phyloP scores from a whole-genome alignment of 1,140 invertebrate genomes.

The Chlorops oryzae region DNA sequence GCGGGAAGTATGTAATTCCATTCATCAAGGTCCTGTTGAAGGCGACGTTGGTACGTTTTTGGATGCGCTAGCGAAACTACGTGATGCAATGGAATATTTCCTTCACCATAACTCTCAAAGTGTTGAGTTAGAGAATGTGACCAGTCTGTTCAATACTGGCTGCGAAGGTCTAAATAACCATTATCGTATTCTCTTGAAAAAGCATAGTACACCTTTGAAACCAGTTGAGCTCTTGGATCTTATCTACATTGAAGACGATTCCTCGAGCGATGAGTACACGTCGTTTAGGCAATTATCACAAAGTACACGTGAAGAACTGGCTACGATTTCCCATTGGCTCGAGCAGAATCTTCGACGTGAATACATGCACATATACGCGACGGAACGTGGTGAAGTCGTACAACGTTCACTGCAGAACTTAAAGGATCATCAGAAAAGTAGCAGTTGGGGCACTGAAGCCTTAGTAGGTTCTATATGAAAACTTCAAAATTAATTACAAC shows the following conservation, averaged over 20 bases:
- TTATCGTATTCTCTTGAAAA: constrained; percentile 77
- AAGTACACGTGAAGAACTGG: constrained; percentile 57
- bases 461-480: constrained; percentile 38
- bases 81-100: constrained; percentile 86
- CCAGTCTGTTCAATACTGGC: constrained; percentile 54
- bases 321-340: constrained; percentile 78
- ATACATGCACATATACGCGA: constrained; percentile 74
- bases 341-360: constrained; percentile 71
- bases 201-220: constrained; percentile 80
- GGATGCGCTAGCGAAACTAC: constrained; percentile 75
- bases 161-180: constrained; percentile 67
- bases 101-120: constrained; percentile 88
- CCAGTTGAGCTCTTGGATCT: constrained; percentile 80
- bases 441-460: constrained; percentile 60
- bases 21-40: constrained; percentile 45
- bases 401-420: constrained; percentile 68
- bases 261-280: constrained; percentile 49
- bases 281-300: constrained; percentile 44
- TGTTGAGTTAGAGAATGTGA: constrained; percentile 88
- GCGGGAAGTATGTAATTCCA: constrained; percentile 43
- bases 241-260: constrained; percentile 78
- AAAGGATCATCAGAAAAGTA: constrained; percentile 74
- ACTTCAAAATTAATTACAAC: no score
- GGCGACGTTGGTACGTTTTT: constrained; percentile 56
- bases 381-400: constrained; percentile 69